Evolutionary conservation across 37 sponge, comb jelly and placozoan genomes (phyloP).

Genomic region (Halisarca cf. caerulea): DNA sequence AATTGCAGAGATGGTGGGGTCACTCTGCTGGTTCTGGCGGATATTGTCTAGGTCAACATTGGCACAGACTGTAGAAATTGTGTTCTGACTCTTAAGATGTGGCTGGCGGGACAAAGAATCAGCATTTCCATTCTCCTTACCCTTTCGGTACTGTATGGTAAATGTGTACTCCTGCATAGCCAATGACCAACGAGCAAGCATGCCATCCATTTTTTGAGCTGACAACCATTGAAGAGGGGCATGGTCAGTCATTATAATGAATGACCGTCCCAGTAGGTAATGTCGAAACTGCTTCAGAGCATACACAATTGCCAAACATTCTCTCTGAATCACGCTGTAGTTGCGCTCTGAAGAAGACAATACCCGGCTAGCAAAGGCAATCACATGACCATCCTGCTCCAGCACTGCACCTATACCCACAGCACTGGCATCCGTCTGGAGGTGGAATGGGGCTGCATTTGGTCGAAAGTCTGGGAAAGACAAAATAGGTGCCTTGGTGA

Average conservation of each 20-base stretch:
- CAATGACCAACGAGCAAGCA: slow-evolving; percentile 37
- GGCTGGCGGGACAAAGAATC: slow-evolving; percentile 43
- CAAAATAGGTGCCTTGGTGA: neutral
- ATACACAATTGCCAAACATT: slow-evolving; percentile 14
- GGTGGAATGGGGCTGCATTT: neutral
- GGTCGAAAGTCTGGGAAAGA: neutral
- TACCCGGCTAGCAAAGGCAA: neutral
- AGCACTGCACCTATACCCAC: neutral
- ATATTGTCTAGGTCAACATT: neutral
- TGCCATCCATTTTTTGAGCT: slow-evolving; percentile 21
- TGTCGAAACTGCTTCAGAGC: slow-evolving; percentile 41
- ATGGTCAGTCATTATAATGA: slow-evolving; percentile 26
- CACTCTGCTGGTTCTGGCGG: neutral
- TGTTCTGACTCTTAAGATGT: too few species aligned
- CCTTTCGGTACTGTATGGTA: slow-evolving; percentile 37
- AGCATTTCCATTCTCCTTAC: slow-evolving; percentile 40
- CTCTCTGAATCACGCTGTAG: neutral
- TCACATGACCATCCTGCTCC: neutral
- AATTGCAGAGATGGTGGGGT: neutral
- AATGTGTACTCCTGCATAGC: slow-evolving; percentile 28
- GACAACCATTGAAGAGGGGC: slow-evolving; percentile 31
- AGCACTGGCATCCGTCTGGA: neutral
- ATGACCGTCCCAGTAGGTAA: slow-evolving; percentile 33
- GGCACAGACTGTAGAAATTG: too few species aligned
- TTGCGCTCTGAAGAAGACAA: neutral